Evolutionary conservation across 2,113 vertebrate genomes (phyloP), one percentile per base, ranked within the genome.

Genomic region (Patagioenas fasciata): DNA sequence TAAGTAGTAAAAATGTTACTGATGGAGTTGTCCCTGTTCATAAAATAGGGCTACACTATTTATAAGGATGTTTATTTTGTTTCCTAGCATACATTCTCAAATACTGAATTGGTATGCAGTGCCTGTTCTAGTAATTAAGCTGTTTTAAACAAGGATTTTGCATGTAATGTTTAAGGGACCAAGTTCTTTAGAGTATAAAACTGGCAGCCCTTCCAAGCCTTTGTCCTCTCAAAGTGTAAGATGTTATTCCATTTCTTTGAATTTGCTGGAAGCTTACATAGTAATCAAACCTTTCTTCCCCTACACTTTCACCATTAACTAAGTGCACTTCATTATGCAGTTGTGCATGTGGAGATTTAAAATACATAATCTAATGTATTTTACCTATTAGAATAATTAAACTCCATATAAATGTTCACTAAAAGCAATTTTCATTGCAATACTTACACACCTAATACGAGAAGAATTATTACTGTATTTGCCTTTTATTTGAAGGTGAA

Each of bases 51-150:
- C 54, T 62, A 34, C 24, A 9, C 51, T 93, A 54, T 80, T 90
- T 80, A n/a, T 78, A 78, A 66, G 25, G 69, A 57, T 47, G 75
- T 88, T 96, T 80, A 70, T 85, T 94, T 91, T 90, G 60, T 70
- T 86, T 86, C 32, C n/a, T 70, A 83, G 82, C 64, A 50, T 51
- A 40, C 44, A 18, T 50, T 83, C n/a, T 60, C 31, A 54, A 58
- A 47, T 61, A 71, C 23, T 42, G 15, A 80, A 80, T 42, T 24
- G 20, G 60, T 18, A 70, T 50, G 54, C 32, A 80, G 60, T 80
- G 67, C 67, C 88, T 53, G 44, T 85, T 91, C 64, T 82, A 80
- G 54, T 77, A 82, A 88, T 73, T 60, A 85, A 72, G 31, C 53
- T 73, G 24, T 61, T 94, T 82, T 36, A 91, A 80, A 85, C 15